Percentiles rank a stretch among this genome's conserved stretches.
Evolutionary conservation across 2,888 invertebrate genomes (phyloP).

Genomic region (Hirtodrosophila trivittata): DNA sequence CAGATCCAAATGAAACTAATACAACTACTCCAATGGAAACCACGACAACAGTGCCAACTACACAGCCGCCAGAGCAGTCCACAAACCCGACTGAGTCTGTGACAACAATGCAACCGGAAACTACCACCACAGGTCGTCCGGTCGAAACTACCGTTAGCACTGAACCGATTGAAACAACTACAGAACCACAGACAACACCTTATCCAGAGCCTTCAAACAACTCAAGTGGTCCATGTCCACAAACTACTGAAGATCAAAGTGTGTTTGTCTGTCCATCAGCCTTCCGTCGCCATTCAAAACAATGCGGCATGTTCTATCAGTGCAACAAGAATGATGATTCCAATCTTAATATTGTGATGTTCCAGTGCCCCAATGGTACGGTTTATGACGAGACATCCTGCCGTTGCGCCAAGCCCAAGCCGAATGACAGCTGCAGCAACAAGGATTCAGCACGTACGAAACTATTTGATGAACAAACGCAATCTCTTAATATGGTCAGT

Average conservation of each 20-base stretch:
- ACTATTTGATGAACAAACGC: constrained; percentile 66
- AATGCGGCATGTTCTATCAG: constrained; percentile 93
- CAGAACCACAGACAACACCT: constrained; percentile 24
- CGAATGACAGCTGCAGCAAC: constrained; percentile 81
- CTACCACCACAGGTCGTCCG: constrained; percentile 25
- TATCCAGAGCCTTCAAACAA: constrained; percentile 26
- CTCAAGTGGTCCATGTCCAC: constrained; percentile 74
- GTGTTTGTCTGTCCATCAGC: constrained; percentile 92
- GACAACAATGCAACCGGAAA: constrained; percentile 28
- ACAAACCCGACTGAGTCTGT: constrained; percentile 36
- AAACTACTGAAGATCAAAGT: constrained; percentile 86
- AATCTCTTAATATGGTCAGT: constrained; percentile 75
- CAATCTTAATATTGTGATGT: constrained; percentile 89
- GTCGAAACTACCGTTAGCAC: constrained; percentile 28
- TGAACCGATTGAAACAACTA: constrained; percentile 39
- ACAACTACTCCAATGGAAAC: constrained; percentile 5
- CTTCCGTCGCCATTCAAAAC: constrained; percentile 92
- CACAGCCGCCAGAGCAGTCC: constrained; percentile 32
- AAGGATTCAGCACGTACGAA: constrained; percentile 53
- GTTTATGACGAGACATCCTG: constrained; percentile 89
- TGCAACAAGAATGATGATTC: constrained; percentile 88
- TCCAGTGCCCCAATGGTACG: constrained; percentile 91
- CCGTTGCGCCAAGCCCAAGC: constrained; percentile 88
- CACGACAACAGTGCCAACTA: constrained; percentile 15
- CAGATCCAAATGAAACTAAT: constrained; percentile 11